Evolutionary conservation across 2,888 invertebrate species (phyloP), one percentile per base, ranked within the genome.

Genomic region (Drosophila algonquin): DNA sequence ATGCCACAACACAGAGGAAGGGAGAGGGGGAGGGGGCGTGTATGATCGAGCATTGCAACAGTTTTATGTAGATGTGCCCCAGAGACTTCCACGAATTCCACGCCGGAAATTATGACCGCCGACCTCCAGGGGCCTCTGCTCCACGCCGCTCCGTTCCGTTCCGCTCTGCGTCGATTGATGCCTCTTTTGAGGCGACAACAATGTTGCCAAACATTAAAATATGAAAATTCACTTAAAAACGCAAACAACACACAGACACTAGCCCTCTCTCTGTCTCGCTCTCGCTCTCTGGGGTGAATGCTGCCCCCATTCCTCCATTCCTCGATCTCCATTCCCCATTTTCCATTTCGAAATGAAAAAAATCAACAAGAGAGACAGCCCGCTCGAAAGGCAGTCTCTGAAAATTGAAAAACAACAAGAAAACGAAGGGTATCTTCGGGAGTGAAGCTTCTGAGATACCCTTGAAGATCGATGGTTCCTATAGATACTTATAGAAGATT

Each of bases 161-260:
- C 40, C 40, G 40, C 14, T 40, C 12, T 14, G 40, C 40, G 14
- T 6, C 40, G 40, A 40, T 40, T 40, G 40, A 40, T 40, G 40
- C 40, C 40, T 40, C 74, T 74, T 75, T 61, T 87, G 81, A 76
- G 79, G 80, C 73, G 83, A 80, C 88, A 80, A 87, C 86, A 87
- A 88, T 89, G 86, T 87, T 86, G 89, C 89, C 76, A 83, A 71
- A 86, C 88, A 88, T 81, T 77, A 89, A 87, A 87, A 87, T 87
- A 88, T 89, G 86, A 79, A 87, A 86, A 87, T 88, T 88, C 89
- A 86, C 86, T 88, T 86, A 89, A 82, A 82, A 85, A 86, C 77
- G 89, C 87, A 86, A 86, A 85, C 89, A 85, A 78, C 72, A 47
- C 59, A 45, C 44, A 44, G 32, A 14, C 53, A 52, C 54, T 69